Evolutionary conservation across 30 jellyfish, hydroid and myxozoan genomes (phyloP).

Genomic region (Calvadosia cruxmelitensis): DNA sequence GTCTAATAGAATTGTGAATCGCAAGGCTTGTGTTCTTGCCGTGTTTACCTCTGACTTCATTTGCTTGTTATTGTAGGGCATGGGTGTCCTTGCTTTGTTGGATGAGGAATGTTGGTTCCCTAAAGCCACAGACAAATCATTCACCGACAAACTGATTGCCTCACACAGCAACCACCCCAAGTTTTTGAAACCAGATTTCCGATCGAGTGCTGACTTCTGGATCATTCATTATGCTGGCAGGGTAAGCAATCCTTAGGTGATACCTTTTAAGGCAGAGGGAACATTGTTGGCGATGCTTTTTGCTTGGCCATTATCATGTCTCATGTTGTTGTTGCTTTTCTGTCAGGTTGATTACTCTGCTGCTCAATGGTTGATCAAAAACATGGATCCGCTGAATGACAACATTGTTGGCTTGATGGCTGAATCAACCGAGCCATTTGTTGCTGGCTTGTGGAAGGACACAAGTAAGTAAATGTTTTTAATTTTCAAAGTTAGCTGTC

Average conservation of each 20-base stretch:
- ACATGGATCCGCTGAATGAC: slow-evolving; percentile 99
- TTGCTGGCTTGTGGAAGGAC: slow-evolving; percentile 89
- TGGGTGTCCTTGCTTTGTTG: slow-evolving; percentile 90
- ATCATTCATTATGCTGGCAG: slow-evolving; percentile 99
- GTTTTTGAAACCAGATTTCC: slow-evolving; percentile 93
- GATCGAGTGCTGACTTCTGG: slow-evolving; percentile 93
- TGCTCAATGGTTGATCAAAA: slow-evolving; percentile 94
- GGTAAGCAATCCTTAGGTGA: slow-evolving; percentile 8
- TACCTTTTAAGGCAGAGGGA: neutral
- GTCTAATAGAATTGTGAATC: too few species aligned
- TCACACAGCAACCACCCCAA: slow-evolving; percentile 92
- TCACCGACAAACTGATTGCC: slow-evolving; percentile 76
- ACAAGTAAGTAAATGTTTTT: slow-evolving; percentile 23
- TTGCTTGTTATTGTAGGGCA: slow-evolving; percentile 16
- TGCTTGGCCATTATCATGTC: neutral
- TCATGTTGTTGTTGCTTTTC: neutral
- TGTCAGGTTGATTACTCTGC: slow-evolving; percentile 89
- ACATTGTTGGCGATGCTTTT: neutral
- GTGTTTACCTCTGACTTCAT: neutral
- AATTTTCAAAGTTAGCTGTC: neutral
- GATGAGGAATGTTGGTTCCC: slow-evolving; percentile 99
- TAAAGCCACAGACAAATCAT: slow-evolving; percentile 96
- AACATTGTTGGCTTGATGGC: slow-evolving; percentile 77
- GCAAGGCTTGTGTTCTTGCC: neutral
- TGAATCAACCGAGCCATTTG: slow-evolving; percentile 66